phyloP scores from a whole-genome alignment of 2,797 vertebrate genomes.

The Saxicola maurus region DNA sequence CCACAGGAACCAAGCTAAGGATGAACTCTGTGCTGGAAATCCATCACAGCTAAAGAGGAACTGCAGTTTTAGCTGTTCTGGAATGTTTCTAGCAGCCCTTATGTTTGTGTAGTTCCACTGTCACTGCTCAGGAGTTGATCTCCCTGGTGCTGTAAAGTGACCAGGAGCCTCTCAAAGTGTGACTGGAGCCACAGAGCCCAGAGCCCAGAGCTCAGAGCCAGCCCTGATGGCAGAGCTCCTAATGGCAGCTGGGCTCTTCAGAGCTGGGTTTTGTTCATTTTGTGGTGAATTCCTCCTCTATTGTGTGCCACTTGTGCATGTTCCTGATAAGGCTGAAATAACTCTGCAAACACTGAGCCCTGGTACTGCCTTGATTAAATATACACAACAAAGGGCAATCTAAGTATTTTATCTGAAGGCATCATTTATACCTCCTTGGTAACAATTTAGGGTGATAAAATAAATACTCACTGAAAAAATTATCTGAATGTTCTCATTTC shows the following conservation, averaged over 20 bases:
- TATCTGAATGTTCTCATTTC: neutral
- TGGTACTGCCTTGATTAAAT: neutral
- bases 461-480: neutral
- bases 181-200: neutral
- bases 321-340: neutral
- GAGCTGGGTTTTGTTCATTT: neutral
- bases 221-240: neutral
- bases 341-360: neutral
- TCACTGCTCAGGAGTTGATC: neutral
- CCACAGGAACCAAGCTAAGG: neutral
- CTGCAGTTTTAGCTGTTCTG: neutral
- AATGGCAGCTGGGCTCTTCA: neutral
- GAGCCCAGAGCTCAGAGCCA: neutral
- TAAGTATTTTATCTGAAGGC: neutral
- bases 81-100: neutral
- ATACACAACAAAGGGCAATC: neutral
- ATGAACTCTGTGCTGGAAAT: neutral
- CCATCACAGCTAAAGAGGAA: neutral
- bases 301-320: neutral
- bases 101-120: neutral
- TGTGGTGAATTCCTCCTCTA: neutral
- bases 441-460: neutral
- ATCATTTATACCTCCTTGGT: neutral
- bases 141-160: neutral
- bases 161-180: neutral